Evolutionary conservation across 2,888 invertebrate genomes (phyloP), one percentile per base, ranked within the genome.

Genomic region (Oasisia sp.): DNA sequence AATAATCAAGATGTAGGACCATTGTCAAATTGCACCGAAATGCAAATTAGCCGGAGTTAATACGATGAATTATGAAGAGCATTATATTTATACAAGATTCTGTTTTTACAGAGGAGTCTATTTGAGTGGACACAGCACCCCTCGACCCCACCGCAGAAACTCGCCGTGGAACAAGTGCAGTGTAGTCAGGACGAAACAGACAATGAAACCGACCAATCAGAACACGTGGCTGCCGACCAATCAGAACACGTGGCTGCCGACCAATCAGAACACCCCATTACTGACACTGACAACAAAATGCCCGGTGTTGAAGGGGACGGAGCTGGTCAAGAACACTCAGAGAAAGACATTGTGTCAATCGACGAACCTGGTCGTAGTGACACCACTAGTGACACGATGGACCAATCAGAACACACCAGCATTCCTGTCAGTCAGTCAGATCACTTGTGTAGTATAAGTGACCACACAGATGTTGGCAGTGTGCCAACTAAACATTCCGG

Each of bases 31-130:
- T 38, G 38, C 38, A 38, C 38, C 38, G 4, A 38, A 38, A 38
- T 38, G 38, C 38, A 38, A 38, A 38, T 38, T 38, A 38, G 38
- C 38, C 38, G 38, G 38, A 50, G 14, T 0, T 50, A 50, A 1
- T 50, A 50, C 1, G 38, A 4, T 50, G 50, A 12, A 50, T 9
- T 74, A 74, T 74, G 14, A n/a, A 74, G 74, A 74, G 27, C 3
- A 74, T 74, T 19, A 27, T 27, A 74, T 74, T 74, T 19, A 74
- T 7, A 74, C 19, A 74, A 74, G 19, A 74, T 74, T 74, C 3
- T 74, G 27, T 74, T 74, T n/a, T 74, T 74, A n/a, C 74, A 74
- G 74, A 74, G 74, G 74, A 74, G 74, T 74, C 74, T 74, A n/a
- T 74, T 74, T n/a, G 74, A 74, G 74, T 74, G 74, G 74, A 74